Conservation (phyloP, 2,797 vertebrate species). For the Danio kyathit region DNA sequence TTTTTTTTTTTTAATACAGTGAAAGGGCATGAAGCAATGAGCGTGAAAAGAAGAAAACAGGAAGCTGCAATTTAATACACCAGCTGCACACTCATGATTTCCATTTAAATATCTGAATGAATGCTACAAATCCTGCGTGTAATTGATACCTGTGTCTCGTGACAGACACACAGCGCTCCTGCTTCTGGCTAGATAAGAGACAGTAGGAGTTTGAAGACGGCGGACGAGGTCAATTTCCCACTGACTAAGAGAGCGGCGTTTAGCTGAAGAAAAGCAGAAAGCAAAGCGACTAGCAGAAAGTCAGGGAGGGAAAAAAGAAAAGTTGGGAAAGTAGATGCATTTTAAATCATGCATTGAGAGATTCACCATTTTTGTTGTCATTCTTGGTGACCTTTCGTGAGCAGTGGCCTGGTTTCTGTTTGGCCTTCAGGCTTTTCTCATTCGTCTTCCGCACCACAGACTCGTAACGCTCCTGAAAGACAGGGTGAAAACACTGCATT, state of each 20-base stretch:
- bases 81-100: background rate
- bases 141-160: slow-evolving; percentile 57
- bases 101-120: background rate
- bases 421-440: slow-evolving; percentile 90
- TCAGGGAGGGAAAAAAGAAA: background rate
- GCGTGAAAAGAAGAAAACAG: slow-evolving; percentile 3
- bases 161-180: slow-evolving; percentile 80
- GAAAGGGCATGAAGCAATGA: slow-evolving; percentile 18
- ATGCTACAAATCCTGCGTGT: background rate
- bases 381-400: slow-evolving; percentile 81
- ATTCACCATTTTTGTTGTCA: slow-evolving; percentile 81
- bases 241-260: slow-evolving; percentile 80
- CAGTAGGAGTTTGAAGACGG: slow-evolving; percentile 93
- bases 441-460: slow-evolving; percentile 88
- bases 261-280: slow-evolving; percentile 65
- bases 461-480: slow-evolving; percentile 89
- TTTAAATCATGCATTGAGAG: slow-evolving; percentile 18
- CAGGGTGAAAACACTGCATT: slow-evolving; percentile 37
- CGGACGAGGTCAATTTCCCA: slow-evolving; percentile 95
- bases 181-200: slow-evolving; percentile 95
- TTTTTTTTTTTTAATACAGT: background rate
- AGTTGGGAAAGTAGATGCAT: slow-evolving; percentile 2
- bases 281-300: slow-evolving; percentile 4
- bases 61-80: slow-evolving; percentile 13
- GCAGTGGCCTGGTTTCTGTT: slow-evolving; percentile 81